Conservation (phyloP, 1,140 invertebrate species). For the Drosophila miranda region DNA sequence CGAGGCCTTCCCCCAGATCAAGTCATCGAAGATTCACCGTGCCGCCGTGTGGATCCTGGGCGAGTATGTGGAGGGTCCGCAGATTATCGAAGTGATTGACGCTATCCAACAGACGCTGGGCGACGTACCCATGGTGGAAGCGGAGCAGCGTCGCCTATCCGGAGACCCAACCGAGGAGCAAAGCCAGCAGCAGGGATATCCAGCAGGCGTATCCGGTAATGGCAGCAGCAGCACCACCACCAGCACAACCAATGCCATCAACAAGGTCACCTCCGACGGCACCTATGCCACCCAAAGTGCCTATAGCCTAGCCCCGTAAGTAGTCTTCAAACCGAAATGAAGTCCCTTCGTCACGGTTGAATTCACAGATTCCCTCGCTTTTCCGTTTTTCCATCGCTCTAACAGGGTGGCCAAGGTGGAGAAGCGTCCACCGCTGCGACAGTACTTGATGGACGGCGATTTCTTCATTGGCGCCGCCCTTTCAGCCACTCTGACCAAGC, state of each 20-base stretch:
- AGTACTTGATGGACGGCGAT: constrained; percentile 96
- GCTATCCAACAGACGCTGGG: constrained; percentile 90
- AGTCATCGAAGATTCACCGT: constrained; percentile 93
- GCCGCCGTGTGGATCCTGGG: constrained; percentile 99
- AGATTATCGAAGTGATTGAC: constrained; percentile 91
- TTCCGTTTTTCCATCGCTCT: neutral
- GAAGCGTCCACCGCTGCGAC: constrained; percentile 90
- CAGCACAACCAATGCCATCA: constrained; percentile 47
- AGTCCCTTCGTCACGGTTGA: neutral
- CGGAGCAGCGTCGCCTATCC: constrained; percentile 89
- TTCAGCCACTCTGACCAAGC: constrained; percentile 94
- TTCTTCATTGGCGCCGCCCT: constrained; percentile 97
- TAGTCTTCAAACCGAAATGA: constrained; percentile 21
- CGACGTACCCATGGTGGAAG: constrained; percentile 95
- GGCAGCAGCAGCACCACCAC: constrained; percentile 35
- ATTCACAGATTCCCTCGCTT: neutral
- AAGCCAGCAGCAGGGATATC: constrained; percentile 44
- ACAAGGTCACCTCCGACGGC: constrained; percentile 96
- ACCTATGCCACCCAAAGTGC: constrained; percentile 99
- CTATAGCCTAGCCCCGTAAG: constrained; percentile 91
- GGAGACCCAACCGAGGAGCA: constrained; percentile 86
- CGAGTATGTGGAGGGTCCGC: constrained; percentile 93
- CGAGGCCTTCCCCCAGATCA: constrained; percentile 92
- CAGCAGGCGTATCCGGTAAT: neutral
- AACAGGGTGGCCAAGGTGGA: constrained; percentile 85